Evolutionary conservation across 2,888 invertebrate genomes (phyloP), one percentile per base, ranked within the genome.

Genomic region (Pedicia rivosa): DNA sequence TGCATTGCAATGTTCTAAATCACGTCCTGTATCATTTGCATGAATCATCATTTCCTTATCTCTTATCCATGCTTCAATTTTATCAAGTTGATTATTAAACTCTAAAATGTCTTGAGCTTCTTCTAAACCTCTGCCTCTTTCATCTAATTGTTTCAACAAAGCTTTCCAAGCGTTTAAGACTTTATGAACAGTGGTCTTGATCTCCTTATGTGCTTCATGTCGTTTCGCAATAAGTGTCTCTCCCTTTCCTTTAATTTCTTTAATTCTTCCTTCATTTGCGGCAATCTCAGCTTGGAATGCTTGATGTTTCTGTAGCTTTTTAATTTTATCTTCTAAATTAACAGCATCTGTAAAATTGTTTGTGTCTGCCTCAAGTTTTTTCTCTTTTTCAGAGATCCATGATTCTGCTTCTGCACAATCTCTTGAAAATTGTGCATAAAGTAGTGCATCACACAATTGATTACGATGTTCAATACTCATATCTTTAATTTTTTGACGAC

Each of bases 41-140:
- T 86, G 83, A 1, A 97, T 74, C 79, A 79, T 86, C 74, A 81
- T 78, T 52, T 84, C 86, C 64, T 95, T 97, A 53, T 97, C 95
- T 28, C 94, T 67, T 47, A 98, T 92, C 97, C 97, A 98, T 8
- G 87, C 81, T 51, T 92, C 88, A 36, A 94, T 87, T 59, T 92
- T 90, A 52, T 95, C 92, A 37, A 92, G 70, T 50, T 94, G 87
- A 52, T 90, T 94, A 57, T 94, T 91, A 63, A 98, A 98, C 58
- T 92, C 88, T 16, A 98, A 67, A 40, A 98, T 91, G 52, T 97
- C 97, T 54, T 92, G 88, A 0, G 95, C 97, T 55, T 97, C 97
- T 57, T 94, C 95, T 12, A 98, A 62, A 1, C 92, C 92, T 42
- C 84, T 74, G 25, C 87, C 72, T 45, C 65, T 62, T 43, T 66